Base-by-base conservation (phyloP, 2,888 invertebrate genomes). In the Epinotia nisella region DNA sequence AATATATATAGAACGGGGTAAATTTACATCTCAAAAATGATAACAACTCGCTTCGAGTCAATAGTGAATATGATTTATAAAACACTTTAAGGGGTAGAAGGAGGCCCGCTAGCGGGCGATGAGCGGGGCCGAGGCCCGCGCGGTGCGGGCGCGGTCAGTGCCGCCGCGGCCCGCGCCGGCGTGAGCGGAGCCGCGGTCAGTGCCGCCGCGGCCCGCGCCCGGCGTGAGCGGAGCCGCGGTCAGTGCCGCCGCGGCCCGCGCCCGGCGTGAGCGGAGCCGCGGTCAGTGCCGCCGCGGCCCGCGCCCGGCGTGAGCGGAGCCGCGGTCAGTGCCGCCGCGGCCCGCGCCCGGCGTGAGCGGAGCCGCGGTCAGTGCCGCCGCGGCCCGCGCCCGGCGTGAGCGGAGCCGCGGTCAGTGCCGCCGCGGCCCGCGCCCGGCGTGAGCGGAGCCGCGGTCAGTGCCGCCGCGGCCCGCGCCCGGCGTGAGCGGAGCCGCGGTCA, bases 21-120 rank as follows among this genome's bases (percentile, higher is more conserved):
- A 92, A 91, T 89, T 89, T 91, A 91, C 87, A 91, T 91, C 90
- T 91, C 91, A 92, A 91, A 91, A 92, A 88, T 90, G 90, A 90
- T 92, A 90, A 90, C 88, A 86, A 87, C 87, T 89, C 85, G 80
- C 81, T 80, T 81, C 83, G 86, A 86, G 84, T 89, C 86, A 82
- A 83, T 89, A 87, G 86, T 89, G 87, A 87, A 89, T 90, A 90
- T 83, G 83, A 83, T 85, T 84, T 90, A 86, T 85, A 89, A 90
- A 91, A 90, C 78, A 77, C 65, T 85, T 79, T 77, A 79, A 81
- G 75, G 81, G 75, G 82, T 81, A 75, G 79, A 75, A 80, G 78
- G 76, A 78, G 19, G 29, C 41, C 61, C 51, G 24, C 45, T 24
- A 11, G 29, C 41, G 64, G 60, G 51, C 61, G 39, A 77, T 74